A percentile compares a stretch with the other conserved stretches of the same genome.
Evolutionary conservation across 2,113 vertebrate genomes (phyloP).

Genomic region (Scatophagus argus): DNA sequence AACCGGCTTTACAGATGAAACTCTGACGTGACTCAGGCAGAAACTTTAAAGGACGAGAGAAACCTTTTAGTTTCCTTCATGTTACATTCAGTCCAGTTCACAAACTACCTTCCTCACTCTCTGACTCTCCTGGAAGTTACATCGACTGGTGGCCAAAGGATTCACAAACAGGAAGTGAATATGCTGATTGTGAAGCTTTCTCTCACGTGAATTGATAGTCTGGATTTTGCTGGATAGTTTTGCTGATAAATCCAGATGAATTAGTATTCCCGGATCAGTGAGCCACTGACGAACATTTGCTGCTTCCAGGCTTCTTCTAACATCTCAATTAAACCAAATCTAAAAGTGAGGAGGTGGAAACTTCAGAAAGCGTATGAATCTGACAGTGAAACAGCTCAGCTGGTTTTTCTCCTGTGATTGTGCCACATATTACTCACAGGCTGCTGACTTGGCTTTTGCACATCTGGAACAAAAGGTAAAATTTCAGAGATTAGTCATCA

Average conservation of each 20-base stretch:
- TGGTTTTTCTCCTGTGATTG: not conserved
- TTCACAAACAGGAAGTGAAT: no score
- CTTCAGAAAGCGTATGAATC: not conserved
- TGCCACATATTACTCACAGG: conserved; percentile 27
- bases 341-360: not conserved
- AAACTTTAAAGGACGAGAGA: no score
- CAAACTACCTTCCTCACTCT: no score
- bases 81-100: no score
- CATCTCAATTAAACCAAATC: not conserved
- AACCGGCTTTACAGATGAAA: no score
- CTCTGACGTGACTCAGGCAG: no score
- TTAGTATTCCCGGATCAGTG: not conserved
- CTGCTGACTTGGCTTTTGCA: not conserved
- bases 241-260: no score
- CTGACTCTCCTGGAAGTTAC: no score
- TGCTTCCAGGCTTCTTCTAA: not conserved
- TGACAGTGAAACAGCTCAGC: not conserved
- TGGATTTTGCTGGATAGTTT: not conserved
- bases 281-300: no score
- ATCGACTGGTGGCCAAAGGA: no score
- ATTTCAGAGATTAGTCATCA: not conserved
- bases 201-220: not conserved
- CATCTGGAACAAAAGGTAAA: conserved; percentile 27
- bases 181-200: no score
- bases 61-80: no score